phyloP scores from a whole-genome alignment of 2,113 vertebrate genomes.

The Etheostoma cragini region DNA sequence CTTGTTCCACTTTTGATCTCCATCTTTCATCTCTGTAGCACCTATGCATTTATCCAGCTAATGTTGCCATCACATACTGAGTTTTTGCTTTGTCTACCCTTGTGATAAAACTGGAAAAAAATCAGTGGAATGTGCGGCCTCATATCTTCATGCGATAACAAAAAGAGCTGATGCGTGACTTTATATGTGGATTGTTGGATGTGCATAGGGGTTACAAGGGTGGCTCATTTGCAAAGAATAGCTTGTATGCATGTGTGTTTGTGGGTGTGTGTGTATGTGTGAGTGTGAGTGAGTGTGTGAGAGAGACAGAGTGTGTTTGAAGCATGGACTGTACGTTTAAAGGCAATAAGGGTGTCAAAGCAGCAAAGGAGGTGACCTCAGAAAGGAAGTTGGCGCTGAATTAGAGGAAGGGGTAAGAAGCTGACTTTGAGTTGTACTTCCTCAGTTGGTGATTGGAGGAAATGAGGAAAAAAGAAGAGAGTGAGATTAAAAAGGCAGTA shows the following conservation, averaged over 20 bases:
- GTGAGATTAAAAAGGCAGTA: conserved; percentile 15
- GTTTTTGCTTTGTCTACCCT: conserved; percentile 72
- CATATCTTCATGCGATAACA: conserved; percentile 43
- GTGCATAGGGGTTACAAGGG: conserved; percentile 33
- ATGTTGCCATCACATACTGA: conserved; percentile 59
- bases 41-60: conserved; percentile 24
- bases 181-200: conserved; percentile 48
- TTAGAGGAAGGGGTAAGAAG: conserved; percentile 76
- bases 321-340: not conserved
- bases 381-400: conserved; percentile 78
- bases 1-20: conserved; percentile 26
- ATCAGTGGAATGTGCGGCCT: conserved; percentile 54
- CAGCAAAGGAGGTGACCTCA: conserved; percentile 72
- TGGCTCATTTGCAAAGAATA: not conserved
- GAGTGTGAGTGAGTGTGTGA: too few relatives aligned
- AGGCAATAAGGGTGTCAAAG: conserved; percentile 58
- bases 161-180: conserved; percentile 60
- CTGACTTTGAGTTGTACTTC: conserved; percentile 70
- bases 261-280: not conserved
- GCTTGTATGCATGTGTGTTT: conserved; percentile 22
- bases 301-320: too few relatives aligned
- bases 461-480: conserved; percentile 20
- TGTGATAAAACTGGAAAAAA: conserved; percentile 19
- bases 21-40: not conserved
- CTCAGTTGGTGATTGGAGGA: conserved; percentile 39